Conservation (phyloP, 2,888 invertebrate species). For the Malthinus flaveolus region DNA sequence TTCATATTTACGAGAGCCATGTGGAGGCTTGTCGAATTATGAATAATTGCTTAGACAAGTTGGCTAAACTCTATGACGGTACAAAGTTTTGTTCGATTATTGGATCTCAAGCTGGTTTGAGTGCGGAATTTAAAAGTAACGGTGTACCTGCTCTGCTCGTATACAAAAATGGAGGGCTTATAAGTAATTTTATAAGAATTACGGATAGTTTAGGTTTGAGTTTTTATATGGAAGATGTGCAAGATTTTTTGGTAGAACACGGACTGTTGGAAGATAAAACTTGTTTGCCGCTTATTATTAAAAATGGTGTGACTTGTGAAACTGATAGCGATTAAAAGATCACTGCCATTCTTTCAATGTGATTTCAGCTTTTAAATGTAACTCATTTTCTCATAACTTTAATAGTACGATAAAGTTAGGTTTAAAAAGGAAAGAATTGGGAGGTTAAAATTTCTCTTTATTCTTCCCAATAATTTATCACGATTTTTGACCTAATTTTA, state of each 20-base stretch:
- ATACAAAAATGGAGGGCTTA: constrained; percentile 86
- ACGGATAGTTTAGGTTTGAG: constrained; percentile 87
- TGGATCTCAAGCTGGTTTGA: constrained; percentile 82
- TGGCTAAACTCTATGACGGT: constrained; percentile 77
- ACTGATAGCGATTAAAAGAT: constrained; percentile 50
- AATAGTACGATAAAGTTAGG: too few species aligned
- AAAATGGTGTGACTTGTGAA: constrained; percentile 40
- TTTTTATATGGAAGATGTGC: constrained; percentile 88
- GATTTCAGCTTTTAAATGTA: too few species aligned
- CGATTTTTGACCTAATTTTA: too few species aligned
- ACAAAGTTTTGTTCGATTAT: constrained; percentile 90
- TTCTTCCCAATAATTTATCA: too few species aligned
- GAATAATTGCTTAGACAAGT: constrained; percentile 77
- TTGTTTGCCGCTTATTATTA: constrained; percentile 57
- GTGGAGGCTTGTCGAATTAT: constrained; percentile 74
- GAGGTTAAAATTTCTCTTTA: too few species aligned
- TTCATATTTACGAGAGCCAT: constrained; percentile 84
- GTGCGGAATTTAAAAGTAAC: constrained; percentile 78
- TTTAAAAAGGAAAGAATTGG: too few species aligned
- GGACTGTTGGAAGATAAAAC: constrained; percentile 77
- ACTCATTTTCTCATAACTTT: too few species aligned
- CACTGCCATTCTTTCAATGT: too few species aligned
- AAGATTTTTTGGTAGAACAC: constrained; percentile 85
- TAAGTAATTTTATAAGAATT: constrained; percentile 90
- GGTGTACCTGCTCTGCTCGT: constrained; percentile 91